Conservation (phyloP, 64 coral and sea anemone species). For the Acropora yongei region DNA sequence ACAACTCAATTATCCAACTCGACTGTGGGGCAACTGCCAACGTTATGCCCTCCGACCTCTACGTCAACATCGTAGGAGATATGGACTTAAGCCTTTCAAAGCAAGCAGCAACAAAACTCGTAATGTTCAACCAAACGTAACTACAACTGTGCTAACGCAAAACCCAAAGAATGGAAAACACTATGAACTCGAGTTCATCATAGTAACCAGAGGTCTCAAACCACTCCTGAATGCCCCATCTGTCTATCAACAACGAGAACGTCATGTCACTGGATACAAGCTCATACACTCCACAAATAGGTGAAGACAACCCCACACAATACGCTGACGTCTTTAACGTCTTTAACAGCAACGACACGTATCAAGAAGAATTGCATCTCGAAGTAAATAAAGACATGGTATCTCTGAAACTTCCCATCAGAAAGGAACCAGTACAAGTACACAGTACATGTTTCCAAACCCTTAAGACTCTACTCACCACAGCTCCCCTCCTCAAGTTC, state of each 20-base stretch:
- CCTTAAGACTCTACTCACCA: no score
- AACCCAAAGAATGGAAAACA: constrained; percentile 39
- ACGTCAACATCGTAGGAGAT: background rate
- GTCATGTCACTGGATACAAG: constrained; percentile 21
- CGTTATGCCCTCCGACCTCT: constrained; percentile 49
- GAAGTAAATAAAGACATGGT: no score
- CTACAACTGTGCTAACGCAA: background rate
- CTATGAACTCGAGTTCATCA: constrained; percentile 5
- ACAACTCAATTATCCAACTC: background rate
- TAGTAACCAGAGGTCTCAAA: background rate
- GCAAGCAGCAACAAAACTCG: background rate
- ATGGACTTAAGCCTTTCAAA: background rate
- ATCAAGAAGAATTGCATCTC: constrained; percentile 22
- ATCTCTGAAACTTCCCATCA: no score
- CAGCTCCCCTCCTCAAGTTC: no score
- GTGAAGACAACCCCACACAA: background rate
- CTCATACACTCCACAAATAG: background rate
- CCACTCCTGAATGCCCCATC: constrained; percentile 31
- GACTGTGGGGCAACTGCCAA: constrained; percentile 28
- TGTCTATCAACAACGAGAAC: constrained; percentile 45
- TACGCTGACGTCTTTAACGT: constrained; percentile 33
- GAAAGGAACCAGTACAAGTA: no score
- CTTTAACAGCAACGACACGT: background rate
- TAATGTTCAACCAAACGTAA: constrained; percentile 43
- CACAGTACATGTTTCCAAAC: no score